Evolutionary conservation across 30 jellyfish, hydroid and myxozoan species (phyloP).

Genomic region (Haliclystus octoradiatus): DNA sequence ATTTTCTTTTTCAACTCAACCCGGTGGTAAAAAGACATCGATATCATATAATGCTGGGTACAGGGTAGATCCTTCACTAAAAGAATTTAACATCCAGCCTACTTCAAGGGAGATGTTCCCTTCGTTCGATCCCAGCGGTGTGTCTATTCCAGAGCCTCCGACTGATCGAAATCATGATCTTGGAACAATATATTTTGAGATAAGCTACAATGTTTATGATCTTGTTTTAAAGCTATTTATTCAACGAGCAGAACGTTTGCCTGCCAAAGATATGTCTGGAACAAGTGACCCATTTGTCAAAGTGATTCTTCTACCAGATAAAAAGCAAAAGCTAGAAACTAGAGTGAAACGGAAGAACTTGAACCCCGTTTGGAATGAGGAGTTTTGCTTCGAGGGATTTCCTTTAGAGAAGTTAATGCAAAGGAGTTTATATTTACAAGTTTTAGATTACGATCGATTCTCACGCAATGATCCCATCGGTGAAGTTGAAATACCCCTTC

Average conservation of each 20-base stretch:
- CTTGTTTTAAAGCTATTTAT: constrained; percentile 41
- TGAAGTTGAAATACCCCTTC: constrained; percentile 46
- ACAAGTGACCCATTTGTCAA: constrained; percentile 90
- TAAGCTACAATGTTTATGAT: constrained; percentile 37
- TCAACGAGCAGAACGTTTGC: constrained; percentile 56
- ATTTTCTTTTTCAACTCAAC: constrained; percentile 16
- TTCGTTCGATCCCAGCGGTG: too few species aligned
- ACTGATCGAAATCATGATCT: constrained; percentile 53
- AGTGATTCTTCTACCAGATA: constrained; percentile 72
- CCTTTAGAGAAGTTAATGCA: constrained; percentile 62
- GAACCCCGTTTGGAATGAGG: constrained; percentile 83
- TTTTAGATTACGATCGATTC: constrained; percentile 77
- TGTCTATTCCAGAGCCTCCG: constrained; percentile 83
- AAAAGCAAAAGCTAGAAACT: constrained; percentile 71
- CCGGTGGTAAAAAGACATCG: constrained; percentile 9
- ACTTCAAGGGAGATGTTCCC: constrained; percentile 26
- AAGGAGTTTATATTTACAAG: constrained; percentile 68
- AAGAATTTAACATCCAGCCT: constrained; percentile 31
- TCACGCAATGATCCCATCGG: constrained; percentile 90
- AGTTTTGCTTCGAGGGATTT: constrained; percentile 73
- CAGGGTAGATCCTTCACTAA: neutral
- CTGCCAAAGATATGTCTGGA: constrained; percentile 82
- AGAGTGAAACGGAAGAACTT: constrained; percentile 68
- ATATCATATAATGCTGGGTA: constrained; percentile 13
- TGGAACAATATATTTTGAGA: constrained; percentile 46